A percentile compares a stretch with the other conserved stretches of the same genome.
Evolutionary conservation across 2,797 vertebrate genomes (phyloP).

Genomic region (Notolabrus celidotus): DNA sequence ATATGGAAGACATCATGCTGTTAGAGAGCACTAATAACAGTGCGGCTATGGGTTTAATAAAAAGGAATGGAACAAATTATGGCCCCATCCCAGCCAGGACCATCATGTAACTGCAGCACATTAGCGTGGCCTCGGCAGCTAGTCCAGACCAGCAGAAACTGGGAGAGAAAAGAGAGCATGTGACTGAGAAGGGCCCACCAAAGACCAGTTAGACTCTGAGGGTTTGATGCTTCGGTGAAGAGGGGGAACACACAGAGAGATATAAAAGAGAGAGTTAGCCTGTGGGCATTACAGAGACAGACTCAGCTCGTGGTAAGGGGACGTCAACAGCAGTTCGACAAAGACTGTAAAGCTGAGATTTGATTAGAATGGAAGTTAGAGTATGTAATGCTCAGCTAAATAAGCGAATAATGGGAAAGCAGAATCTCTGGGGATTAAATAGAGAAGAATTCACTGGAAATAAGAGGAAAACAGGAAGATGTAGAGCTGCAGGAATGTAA

Average conservation of each 20-base stretch:
- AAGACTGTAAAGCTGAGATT: constrained; percentile 26
- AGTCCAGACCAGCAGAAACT: constrained; percentile 57
- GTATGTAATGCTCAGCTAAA: constrained; percentile 27
- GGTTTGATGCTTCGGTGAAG: constrained; percentile 40
- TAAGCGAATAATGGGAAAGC: constrained; percentile 23
- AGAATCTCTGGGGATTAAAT: constrained; percentile 14
- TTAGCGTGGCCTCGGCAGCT: constrained; percentile 67
- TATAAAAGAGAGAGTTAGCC: constrained; percentile 21
- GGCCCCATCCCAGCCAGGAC: constrained; percentile 68
- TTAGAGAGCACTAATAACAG: constrained; percentile 81
- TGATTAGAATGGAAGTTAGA: constrained; percentile 57
- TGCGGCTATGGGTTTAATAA: constrained; percentile 81
- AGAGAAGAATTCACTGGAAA: constrained; percentile 2
- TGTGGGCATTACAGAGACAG: constrained; percentile 23
- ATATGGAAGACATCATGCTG: constrained; percentile 84
- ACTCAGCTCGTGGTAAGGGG: constrained; percentile 33
- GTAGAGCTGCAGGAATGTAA: constrained; percentile 23
- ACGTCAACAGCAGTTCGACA: constrained; percentile 47
- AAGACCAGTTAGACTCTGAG: constrained; percentile 50
- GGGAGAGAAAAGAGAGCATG: constrained; percentile 20
- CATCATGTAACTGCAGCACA: constrained; percentile 68
- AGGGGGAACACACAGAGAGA: constrained; percentile 65
- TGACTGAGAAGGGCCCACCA: constrained; percentile 48
- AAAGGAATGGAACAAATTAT: constrained; percentile 85
- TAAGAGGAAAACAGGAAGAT: constrained; percentile 10